Evolutionary conservation across 1,140 invertebrate genomes (phyloP).

Genomic region (Formica exsecta): DNA sequence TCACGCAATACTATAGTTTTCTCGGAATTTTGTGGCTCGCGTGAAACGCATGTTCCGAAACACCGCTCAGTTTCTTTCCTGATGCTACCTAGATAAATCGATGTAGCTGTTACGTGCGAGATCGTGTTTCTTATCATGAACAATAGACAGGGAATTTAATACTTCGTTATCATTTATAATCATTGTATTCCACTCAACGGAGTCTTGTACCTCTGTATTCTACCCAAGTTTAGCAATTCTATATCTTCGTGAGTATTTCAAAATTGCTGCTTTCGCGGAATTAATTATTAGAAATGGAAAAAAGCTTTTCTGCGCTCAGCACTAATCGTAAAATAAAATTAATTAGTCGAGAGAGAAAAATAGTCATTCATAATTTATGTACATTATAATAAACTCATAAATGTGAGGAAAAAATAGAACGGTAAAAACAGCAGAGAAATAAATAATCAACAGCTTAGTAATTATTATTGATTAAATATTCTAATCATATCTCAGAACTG

Average conservation of each 20-base stretch:
- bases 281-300: conserved; percentile 38
- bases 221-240: conserved; percentile 42
- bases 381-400: conserved; percentile 40
- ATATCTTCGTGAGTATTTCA: neutral
- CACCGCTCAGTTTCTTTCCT: conserved; percentile 31
- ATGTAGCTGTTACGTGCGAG: conserved; percentile 44
- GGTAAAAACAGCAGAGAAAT: neutral
- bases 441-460: neutral
- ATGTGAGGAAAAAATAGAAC: conserved; percentile 7
- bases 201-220: neutral
- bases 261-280: conserved; percentile 18
- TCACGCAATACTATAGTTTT: conserved; percentile 21
- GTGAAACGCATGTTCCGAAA: conserved; percentile 50
- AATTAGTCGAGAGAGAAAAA: neutral
- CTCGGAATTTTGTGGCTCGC: conserved; percentile 44
- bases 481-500: neutral
- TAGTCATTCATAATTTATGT: conserved; percentile 41
- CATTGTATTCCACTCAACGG: neutral
- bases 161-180: conserved; percentile 60
- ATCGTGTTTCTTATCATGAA: conserved; percentile 43
- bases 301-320: conserved; percentile 5
- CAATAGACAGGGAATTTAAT: conserved; percentile 43
- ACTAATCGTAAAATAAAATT: conserved; percentile 16
- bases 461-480: neutral
- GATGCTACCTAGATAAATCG: conserved; percentile 48